A percentile compares a stretch with the other conserved stretches of the same genome.
phyloP scores from a whole-genome alignment of 2,113 vertebrate genomes.

The Acinonyx jubatus region DNA sequence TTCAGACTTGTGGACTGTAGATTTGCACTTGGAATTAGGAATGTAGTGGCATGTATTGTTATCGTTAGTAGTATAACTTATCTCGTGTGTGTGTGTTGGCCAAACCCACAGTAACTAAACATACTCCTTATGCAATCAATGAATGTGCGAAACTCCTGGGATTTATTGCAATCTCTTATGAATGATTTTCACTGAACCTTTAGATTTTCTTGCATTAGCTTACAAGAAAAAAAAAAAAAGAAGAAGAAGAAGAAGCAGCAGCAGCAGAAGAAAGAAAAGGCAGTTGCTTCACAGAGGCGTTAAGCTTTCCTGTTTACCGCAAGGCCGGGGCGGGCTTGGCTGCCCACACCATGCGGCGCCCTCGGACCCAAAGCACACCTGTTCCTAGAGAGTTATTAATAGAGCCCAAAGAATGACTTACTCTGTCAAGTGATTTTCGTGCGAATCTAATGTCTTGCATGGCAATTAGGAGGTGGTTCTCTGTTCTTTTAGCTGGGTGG shows the following conservation, averaged over 20 bases:
- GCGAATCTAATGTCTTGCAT: constrained; percentile 46
- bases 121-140: not conserved
- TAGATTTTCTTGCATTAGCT: not conserved
- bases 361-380: constrained; percentile 69
- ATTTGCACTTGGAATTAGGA: not conserved
- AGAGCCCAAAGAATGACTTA: constrained; percentile 27
- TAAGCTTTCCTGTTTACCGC: constrained; percentile 78
- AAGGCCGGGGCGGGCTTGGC: not conserved
- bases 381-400: constrained; percentile 59
- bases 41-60: not conserved
- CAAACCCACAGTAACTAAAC: not conserved
- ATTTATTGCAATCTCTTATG: not conserved
- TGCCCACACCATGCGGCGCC: constrained; percentile 45
- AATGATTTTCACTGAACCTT: constrained; percentile 5
- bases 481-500: not conserved
- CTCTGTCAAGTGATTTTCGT: constrained; percentile 46
- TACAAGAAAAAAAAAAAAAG: not conserved
- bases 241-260: not conserved
- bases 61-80: not conserved
- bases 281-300: constrained; percentile 57
- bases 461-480: constrained; percentile 40
- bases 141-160: not conserved
- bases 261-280: not conserved
- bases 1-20: not conserved
- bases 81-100: not conserved